phyloP scores from a whole-genome alignment of 2,888 invertebrate species.

The Drosophila nigricruria region DNA sequence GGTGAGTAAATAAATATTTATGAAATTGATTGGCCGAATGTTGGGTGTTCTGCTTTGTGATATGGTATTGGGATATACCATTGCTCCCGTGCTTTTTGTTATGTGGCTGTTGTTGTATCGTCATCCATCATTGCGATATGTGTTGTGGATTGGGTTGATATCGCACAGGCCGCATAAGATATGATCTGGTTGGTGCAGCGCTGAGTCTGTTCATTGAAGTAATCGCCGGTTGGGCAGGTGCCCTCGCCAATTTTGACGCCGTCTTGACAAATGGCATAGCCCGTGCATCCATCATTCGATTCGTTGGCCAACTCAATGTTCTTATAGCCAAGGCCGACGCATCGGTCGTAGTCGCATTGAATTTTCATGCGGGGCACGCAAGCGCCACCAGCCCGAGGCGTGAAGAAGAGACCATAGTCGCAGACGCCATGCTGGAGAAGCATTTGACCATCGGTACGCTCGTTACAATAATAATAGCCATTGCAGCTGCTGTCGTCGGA shows the following conservation, averaged over 20 bases:
- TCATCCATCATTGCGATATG: conserved; percentile 39
- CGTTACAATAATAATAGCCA: conserved; percentile 78
- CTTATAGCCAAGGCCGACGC: conserved; percentile 68
- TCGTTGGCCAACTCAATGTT: conserved; percentile 78
- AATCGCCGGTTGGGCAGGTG: conserved; percentile 71
- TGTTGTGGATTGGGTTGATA: conserved; percentile 37
- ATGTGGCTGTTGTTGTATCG: conserved; percentile 20
- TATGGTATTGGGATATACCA: background rate
- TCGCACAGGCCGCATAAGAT: conserved; percentile 71
- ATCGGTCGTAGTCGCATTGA: conserved; percentile 72
- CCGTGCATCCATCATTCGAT: conserved; percentile 73
- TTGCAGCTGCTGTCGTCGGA: conserved; percentile 75
- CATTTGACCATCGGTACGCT: conserved; percentile 34
- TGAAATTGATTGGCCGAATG: conserved; percentile 7
- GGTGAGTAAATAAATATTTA: conserved; percentile 7
- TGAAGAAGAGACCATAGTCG: conserved; percentile 71
- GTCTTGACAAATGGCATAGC: conserved; percentile 77
- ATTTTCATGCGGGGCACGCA: conserved; percentile 73
- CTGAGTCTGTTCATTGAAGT: conserved; percentile 78
- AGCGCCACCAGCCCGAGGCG: conserved; percentile 63
- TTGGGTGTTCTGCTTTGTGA: background rate
- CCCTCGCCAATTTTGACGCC: conserved; percentile 70
- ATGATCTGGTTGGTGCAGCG: conserved; percentile 68
- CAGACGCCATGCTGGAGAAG: conserved; percentile 66
- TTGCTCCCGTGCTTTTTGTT: background rate